phyloP scores from a whole-genome alignment of 2,888 invertebrate species.

The Rhaphigaster nebulosa region DNA sequence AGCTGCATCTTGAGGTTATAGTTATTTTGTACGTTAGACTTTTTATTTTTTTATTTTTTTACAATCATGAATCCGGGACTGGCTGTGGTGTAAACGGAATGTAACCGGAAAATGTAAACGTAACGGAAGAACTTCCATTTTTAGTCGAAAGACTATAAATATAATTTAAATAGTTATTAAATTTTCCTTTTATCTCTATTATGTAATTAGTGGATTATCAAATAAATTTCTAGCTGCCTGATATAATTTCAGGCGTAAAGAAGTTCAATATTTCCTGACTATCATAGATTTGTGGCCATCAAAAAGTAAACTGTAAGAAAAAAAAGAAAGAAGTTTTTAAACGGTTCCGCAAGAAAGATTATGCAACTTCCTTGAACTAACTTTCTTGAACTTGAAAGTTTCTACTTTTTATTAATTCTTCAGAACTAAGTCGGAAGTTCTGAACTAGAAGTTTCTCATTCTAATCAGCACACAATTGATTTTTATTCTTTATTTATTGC shows the following conservation, averaged over 20 bases:
- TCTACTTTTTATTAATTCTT: conserved; percentile 46
- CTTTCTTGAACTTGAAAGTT: conserved; percentile 44
- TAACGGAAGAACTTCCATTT: no score
- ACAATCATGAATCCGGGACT: no score
- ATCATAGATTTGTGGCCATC: background rate
- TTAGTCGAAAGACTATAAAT: no score
- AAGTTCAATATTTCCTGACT: background rate
- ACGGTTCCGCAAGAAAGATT: conserved; percentile 15
- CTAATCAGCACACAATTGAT: conserved; percentile 21
- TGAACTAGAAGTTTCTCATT: conserved; percentile 6
- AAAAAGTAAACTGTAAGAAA: background rate
- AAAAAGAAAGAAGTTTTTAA: conserved; percentile 10
- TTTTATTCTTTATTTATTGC: no score
- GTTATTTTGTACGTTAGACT: no score
- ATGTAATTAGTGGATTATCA: no score
- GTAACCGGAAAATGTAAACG: no score
- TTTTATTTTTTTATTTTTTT: no score
- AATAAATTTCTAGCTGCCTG: background rate
- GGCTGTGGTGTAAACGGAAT: no score
- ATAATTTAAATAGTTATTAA: no score
- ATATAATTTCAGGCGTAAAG: background rate
- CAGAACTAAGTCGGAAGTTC: conserved; percentile 24
- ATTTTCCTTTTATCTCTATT: no score
- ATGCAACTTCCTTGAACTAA: conserved; percentile 41
- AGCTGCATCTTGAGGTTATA: no score